Conservation (phyloP, 2,797 vertebrate species). For the Myotis myotis region DNA sequence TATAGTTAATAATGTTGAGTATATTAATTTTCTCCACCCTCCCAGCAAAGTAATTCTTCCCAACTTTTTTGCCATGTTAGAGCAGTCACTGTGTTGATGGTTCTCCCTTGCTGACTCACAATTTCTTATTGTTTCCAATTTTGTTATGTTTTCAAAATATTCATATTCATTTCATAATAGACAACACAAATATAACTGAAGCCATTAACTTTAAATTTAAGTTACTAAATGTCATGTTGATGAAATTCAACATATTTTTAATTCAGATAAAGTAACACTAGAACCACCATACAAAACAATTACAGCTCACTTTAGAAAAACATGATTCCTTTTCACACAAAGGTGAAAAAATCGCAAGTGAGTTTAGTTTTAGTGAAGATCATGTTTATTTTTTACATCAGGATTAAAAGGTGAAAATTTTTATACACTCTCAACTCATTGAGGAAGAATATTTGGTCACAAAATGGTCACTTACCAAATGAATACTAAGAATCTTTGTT, state of each 20-base stretch:
- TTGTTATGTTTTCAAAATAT: conserved; percentile 33
- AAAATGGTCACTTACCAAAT: conserved; percentile 45
- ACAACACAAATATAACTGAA: conserved; percentile 31
- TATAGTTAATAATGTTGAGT: neutral
- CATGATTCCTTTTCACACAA: neutral
- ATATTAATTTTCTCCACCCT: neutral
- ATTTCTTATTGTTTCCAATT: conserved; percentile 31
- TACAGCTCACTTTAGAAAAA: conserved; percentile 45
- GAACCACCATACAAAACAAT: conserved; percentile 3
- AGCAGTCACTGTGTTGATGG: neutral
- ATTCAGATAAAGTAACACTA: conserved; percentile 13
- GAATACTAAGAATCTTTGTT: conserved; percentile 4
- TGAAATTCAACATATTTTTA: conserved; percentile 39
- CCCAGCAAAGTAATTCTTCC: neutral
- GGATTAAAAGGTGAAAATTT: conserved; percentile 30
- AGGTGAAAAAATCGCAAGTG: neutral
- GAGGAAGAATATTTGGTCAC: neutral
- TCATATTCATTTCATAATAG: conserved; percentile 19
- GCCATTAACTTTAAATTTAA: conserved; percentile 16
- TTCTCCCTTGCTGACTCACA: neutral
- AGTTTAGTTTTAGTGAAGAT: conserved; percentile 30
- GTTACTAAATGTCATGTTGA: neutral
- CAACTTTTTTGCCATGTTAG: neutral
- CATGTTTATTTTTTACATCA: neutral
- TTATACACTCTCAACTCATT: neutral